Conservation (phyloP, 2,888 invertebrate genomes). For the Eupeodes latifasciatus region DNA sequence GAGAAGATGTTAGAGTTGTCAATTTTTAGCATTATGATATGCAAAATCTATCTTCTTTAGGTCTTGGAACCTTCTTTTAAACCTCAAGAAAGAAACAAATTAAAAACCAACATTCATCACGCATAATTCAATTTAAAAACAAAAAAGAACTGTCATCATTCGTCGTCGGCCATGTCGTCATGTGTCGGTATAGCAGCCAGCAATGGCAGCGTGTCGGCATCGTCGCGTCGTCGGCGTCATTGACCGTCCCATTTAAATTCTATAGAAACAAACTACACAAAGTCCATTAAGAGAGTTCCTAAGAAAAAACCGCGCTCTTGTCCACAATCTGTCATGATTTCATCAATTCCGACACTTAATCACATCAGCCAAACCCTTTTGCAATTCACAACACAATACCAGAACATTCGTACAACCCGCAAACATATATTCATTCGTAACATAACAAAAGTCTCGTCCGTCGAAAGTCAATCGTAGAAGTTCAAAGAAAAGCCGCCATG, state of each 20-base stretch:
- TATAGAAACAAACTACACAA: constrained; percentile 23
- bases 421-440: neutral
- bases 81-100: neutral
- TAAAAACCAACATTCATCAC: neutral
- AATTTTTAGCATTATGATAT: too few relatives aligned
- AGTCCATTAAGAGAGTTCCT: constrained; percentile 30
- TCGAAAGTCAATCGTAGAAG: constrained; percentile 26
- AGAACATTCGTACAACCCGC: neutral
- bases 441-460: neutral
- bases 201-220: too few relatives aligned
- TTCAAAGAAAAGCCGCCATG: constrained; percentile 68
- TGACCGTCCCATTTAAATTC: constrained; percentile 43
- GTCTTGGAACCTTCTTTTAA: neutral
- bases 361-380: constrained; percentile 67
- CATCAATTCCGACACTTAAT: constrained; percentile 72
- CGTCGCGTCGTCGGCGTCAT: neutral
- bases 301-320: constrained; percentile 20
- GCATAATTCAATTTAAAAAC: neutral
- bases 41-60: neutral
- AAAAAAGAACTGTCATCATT: neutral
- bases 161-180: neutral
- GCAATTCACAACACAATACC: constrained; percentile 21
- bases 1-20: too few relatives aligned
- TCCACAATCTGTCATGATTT: constrained; percentile 63
- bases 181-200: too few relatives aligned